These are phyloP conservation scores for Trypoxylus dichotomus DNA, from an alignment of 1,140 invertebrate genomes.

Conservation along the genomic window DNA sequence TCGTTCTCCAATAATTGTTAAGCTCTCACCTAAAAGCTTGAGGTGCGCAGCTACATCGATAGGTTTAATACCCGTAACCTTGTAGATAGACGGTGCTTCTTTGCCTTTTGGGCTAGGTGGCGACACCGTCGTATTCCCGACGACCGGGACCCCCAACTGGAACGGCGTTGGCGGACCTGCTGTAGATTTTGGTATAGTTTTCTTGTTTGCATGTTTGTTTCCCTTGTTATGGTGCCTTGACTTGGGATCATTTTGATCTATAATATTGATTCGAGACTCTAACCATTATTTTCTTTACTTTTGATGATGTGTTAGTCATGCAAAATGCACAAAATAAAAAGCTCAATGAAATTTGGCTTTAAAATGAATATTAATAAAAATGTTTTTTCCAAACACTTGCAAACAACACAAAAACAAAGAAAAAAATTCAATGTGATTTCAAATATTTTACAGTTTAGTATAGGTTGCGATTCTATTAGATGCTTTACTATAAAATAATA, in stretches of 20 bases:
- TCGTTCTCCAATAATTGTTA: constrained; percentile 89
- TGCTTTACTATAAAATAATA: too few species aligned
- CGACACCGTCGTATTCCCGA: constrained; percentile 55
- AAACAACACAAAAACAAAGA: too few species aligned
- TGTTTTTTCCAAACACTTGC: too few species aligned
- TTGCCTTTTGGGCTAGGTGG: constrained; percentile 54
- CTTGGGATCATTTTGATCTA: constrained; percentile 28
- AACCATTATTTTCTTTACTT: constrained; percentile 58
- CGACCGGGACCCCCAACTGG: constrained; percentile 54
- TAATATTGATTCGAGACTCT: constrained; percentile 40
- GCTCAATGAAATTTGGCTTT: neutral
- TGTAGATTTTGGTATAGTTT: constrained; percentile 39
- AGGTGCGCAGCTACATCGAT: constrained; percentile 92
- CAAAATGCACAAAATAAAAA: constrained; percentile 53
- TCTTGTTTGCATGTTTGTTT: constrained; percentile 57
- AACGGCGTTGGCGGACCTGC: constrained; percentile 53
- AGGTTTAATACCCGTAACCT: constrained; percentile 78
- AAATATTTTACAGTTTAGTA: too few species aligned
- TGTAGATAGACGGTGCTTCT: constrained; percentile 57
- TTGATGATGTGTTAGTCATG: constrained; percentile 47
- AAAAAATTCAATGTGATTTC: too few species aligned
- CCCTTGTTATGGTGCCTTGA: constrained; percentile 15
- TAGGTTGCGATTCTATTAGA: too few species aligned
- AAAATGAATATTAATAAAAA: too few species aligned
- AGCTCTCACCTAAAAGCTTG: constrained; percentile 88